These are phyloP conservation scores for Choristoneura rosaceana DNA, from an alignment of 2,888 invertebrate species.

Conservation along the genomic window DNA sequence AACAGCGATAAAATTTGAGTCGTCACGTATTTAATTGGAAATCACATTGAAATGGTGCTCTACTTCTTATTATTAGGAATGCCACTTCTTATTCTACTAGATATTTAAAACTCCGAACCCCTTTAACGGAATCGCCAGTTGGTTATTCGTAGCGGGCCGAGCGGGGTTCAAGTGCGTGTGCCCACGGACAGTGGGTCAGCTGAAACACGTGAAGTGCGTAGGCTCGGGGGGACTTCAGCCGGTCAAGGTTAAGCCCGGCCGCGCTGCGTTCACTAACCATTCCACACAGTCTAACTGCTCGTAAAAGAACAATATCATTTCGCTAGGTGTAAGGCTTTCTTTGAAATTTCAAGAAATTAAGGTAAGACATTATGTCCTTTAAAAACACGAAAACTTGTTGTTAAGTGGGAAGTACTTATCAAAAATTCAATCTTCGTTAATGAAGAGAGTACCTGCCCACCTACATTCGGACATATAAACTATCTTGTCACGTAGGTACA, in stretches of 20 bases:
- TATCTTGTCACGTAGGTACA: too few relatives aligned
- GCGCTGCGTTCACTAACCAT: slow-evolving; percentile 24
- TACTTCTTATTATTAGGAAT: neutral
- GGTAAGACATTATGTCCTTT: neutral
- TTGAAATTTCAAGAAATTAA: neutral
- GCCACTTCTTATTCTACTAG: neutral
- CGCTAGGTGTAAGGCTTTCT: neutral
- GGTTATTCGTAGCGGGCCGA: neutral
- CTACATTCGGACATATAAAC: too few relatives aligned
- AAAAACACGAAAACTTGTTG: too few relatives aligned
- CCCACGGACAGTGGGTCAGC: slow-evolving; percentile 38
- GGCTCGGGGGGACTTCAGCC: slow-evolving; percentile 37
- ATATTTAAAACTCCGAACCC: neutral
- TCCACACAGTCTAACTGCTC: slow-evolving; percentile 9
- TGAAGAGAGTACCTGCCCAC: too few relatives aligned
- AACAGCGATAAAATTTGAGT: neutral
- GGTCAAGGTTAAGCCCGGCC: slow-evolving; percentile 42
- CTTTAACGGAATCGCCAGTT: neutral
- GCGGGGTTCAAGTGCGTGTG: slow-evolving; percentile 40
- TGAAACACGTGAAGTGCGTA: slow-evolving; percentile 41
- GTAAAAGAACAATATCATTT: slow-evolving; percentile 1
- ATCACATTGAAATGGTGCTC: neutral
- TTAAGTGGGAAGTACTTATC: too few relatives aligned
- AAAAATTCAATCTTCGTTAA: too few relatives aligned
- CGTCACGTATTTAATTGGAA: slow-evolving; percentile 17